Conservation (phyloP, 1,140 invertebrate genomes). For the Carposina sasakii region DNA sequence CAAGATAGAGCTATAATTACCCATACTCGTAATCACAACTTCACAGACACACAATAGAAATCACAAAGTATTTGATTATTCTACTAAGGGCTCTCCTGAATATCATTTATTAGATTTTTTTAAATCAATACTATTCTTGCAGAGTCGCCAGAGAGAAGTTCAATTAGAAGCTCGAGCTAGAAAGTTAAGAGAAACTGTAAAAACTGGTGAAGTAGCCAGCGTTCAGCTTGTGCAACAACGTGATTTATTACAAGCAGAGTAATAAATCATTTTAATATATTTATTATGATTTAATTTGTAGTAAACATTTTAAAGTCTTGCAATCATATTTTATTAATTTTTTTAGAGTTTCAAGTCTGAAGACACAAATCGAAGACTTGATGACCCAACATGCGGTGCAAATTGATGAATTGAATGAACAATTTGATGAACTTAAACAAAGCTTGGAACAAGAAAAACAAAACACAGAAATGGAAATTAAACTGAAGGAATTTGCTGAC, state of each 20-base stretch:
- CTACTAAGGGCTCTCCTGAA: too few relatives aligned
- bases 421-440: conserved; percentile 41
- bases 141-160: conserved; percentile 57
- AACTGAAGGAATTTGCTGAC: conserved; percentile 34
- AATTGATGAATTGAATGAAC: conserved; percentile 38
- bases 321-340: not conserved
- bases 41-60: too few relatives aligned
- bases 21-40: too few relatives aligned
- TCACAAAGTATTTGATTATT: too few relatives aligned
- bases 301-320: not conserved
- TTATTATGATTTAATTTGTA: not conserved
- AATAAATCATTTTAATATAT: not conserved
- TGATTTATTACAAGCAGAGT: conserved; percentile 50
- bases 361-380: conserved; percentile 45
- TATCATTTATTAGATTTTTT: too few relatives aligned
- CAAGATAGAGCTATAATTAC: too few relatives aligned
- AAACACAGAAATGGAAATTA: conserved; percentile 30
- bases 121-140: too few relatives aligned
- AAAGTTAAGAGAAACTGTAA: conserved; percentile 58
- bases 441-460: conserved; percentile 38
- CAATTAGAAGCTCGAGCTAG: conserved; percentile 56
- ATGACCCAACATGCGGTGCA: conserved; percentile 35
- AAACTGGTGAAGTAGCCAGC: conserved; percentile 56
- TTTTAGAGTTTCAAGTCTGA: conserved; percentile 41
- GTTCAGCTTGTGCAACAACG: conserved; percentile 50